Conservation (phyloP, 2,113 vertebrate species). For the Clarias gariepinus region DNA sequence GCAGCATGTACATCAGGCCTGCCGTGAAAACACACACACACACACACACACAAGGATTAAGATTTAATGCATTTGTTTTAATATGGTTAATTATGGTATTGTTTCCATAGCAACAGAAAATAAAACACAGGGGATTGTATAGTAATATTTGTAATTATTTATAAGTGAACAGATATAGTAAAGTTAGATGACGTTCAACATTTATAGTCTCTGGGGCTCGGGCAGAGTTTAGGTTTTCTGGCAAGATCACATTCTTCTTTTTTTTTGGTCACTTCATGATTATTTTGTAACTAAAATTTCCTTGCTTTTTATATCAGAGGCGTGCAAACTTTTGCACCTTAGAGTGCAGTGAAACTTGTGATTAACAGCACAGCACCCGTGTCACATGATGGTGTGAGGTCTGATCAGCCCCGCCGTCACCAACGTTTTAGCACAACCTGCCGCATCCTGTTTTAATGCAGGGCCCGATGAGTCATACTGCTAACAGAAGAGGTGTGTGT, state of each 20-base stretch:
- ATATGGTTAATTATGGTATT: not conserved
- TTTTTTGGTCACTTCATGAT: too few species aligned
- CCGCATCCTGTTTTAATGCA: slow-evolving; percentile 36
- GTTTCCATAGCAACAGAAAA: not conserved
- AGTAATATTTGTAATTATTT: too few species aligned
- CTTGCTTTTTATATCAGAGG: not conserved
- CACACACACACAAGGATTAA: not conserved
- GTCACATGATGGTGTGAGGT: not conserved
- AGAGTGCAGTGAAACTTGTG: not conserved
- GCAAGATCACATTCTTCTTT: not conserved
- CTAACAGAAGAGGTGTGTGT: not conserved
- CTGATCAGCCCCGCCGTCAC: not conserved
- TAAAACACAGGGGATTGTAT: too few species aligned
- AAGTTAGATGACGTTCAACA: not conserved
- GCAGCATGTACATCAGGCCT: slow-evolving; percentile 98
- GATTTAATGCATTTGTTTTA: not conserved
- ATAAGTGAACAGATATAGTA: too few species aligned
- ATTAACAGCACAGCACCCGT: not conserved
- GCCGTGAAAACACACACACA: not conserved
- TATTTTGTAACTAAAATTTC: not conserved
- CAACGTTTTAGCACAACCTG: not conserved
- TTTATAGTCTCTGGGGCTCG: not conserved
- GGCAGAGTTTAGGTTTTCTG: not conserved
- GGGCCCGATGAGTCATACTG: slow-evolving; percentile 49
- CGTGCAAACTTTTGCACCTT: not conserved